phyloP scores from a whole-genome alignment of 2,888 invertebrate species.

The Geophilus truncorum region DNA sequence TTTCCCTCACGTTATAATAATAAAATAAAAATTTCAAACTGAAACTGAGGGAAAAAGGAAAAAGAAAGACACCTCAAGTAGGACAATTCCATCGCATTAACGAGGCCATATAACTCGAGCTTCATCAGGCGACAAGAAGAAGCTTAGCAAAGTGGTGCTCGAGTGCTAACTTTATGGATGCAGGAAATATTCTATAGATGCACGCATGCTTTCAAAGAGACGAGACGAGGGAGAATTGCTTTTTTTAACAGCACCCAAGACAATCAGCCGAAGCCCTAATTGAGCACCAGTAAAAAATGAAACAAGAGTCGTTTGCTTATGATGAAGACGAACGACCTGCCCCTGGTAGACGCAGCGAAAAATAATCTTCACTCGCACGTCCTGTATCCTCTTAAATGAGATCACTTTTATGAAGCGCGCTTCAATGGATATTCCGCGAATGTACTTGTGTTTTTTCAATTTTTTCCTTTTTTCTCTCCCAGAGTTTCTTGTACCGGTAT shows the following conservation, averaged over 20 bases:
- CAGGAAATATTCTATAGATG: neutral
- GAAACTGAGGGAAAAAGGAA: neutral
- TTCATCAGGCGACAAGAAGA: neutral
- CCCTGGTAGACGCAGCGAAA: neutral
- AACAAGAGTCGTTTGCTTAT: neutral
- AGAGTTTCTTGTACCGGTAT: neutral
- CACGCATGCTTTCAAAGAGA: neutral
- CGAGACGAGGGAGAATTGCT: neutral
- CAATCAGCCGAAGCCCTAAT: neutral
- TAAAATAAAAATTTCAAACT: neutral
- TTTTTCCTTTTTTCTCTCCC: neutral
- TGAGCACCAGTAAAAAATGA: neutral
- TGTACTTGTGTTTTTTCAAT: neutral
- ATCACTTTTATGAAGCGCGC: neutral
- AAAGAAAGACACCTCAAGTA: neutral
- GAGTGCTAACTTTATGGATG: neutral
- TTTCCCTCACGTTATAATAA: neutral
- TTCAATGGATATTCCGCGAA: neutral
- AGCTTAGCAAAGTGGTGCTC: neutral
- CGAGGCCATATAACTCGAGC: neutral
- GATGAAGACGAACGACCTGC: neutral
- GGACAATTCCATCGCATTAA: neutral
- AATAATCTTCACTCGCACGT: neutral
- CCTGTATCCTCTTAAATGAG: too few relatives aligned
- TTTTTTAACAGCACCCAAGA: neutral